phyloP scores from a whole-genome alignment of 2,797 vertebrate genomes.

The Alcedo quadribrachys region DNA sequence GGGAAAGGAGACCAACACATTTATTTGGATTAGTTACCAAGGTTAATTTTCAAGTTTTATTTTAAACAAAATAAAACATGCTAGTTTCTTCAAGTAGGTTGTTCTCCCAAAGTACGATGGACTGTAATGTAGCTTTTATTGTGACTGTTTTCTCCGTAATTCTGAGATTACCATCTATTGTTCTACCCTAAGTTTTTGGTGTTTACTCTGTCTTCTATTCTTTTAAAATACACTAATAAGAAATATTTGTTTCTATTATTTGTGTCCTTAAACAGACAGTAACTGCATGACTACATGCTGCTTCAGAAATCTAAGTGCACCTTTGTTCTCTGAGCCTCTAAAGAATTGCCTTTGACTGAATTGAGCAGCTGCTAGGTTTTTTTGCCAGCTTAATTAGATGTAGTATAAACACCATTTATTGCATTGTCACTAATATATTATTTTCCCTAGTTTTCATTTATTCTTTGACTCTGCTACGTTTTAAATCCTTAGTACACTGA shows the following conservation, averaged over 20 bases:
- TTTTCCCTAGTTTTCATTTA: slow-evolving; percentile 12
- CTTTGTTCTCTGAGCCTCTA: background rate
- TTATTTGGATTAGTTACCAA: background rate
- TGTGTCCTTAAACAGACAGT: background rate
- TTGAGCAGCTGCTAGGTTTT: slow-evolving; percentile 24
- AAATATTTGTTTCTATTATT: background rate
- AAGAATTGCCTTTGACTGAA: background rate
- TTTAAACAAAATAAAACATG: background rate
- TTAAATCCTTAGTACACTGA: background rate
- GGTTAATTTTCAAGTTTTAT: background rate
- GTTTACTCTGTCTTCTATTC: background rate
- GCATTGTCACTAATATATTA: background rate
- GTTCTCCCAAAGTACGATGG: background rate
- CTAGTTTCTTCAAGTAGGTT: background rate
- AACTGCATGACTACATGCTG: background rate
- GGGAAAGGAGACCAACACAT: background rate
- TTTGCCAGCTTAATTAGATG: background rate
- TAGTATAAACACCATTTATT: background rate
- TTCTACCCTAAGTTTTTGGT: background rate
- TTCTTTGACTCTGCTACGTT: background rate
- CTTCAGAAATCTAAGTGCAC: background rate
- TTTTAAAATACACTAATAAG: background rate
- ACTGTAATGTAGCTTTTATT: background rate
- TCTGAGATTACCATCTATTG: background rate
- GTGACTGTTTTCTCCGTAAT: background rate